phyloP scores from a whole-genome alignment of 1,140 invertebrate genomes.

The Lepidostoma basale region DNA sequence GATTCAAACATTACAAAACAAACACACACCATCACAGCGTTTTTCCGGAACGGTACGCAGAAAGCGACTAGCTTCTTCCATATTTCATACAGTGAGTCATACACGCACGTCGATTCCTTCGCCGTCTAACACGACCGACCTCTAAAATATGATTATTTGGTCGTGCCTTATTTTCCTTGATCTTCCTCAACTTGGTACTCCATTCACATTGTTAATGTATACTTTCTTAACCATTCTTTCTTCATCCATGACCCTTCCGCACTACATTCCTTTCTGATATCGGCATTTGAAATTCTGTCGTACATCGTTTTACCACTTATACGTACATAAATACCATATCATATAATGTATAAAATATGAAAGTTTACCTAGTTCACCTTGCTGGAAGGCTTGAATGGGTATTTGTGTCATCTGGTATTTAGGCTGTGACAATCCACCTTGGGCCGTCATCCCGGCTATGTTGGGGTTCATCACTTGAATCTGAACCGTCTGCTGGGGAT shows the following conservation, averaged over 20 bases:
- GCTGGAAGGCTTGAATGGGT: slow-evolving; percentile 67
- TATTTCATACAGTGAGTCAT: not conserved
- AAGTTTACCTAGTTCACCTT: slow-evolving; percentile 57
- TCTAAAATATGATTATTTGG: too few species aligned
- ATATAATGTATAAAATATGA: not conserved
- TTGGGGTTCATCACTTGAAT: slow-evolving; percentile 75
- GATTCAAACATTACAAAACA: not conserved
- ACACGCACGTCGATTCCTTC: too few species aligned
- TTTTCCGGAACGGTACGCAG: not conserved
- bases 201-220: too few species aligned
- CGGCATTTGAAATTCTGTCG: too few species aligned
- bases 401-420: slow-evolving; percentile 74
- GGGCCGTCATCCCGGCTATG: slow-evolving; percentile 52
- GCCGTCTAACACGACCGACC: too few species aligned
- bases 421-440: slow-evolving; percentile 63
- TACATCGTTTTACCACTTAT: too few species aligned
- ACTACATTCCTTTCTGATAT: too few species aligned
- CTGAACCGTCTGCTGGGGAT: slow-evolving; percentile 76
- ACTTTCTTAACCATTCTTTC: too few species aligned
- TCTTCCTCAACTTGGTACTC: too few species aligned
- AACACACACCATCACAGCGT: not conserved
- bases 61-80: not conserved
- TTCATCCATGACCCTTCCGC: too few species aligned
- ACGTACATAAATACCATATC: not conserved
- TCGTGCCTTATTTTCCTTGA: too few species aligned